phyloP scores from a whole-genome alignment of 2,797 vertebrate species.

The Tangara arthus region DNA sequence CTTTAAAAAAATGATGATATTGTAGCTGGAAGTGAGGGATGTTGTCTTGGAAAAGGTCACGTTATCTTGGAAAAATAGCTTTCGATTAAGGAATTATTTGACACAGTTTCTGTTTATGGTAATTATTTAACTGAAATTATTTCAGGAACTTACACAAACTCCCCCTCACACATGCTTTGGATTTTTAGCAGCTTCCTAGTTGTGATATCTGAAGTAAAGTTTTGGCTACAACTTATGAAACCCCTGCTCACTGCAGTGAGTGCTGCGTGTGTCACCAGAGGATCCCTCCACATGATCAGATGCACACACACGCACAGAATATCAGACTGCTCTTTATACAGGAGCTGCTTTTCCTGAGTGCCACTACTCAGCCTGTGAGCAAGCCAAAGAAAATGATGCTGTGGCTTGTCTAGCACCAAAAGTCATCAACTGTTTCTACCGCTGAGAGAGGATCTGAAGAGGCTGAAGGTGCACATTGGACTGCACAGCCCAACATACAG shows the following conservation, averaged over 20 bases:
- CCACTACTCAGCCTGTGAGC: not conserved
- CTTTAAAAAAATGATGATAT: not conserved
- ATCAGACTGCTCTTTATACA: not conserved
- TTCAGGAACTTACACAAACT: conserved; percentile 34
- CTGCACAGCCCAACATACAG: not conserved
- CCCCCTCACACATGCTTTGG: conserved; percentile 39
- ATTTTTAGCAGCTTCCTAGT: conserved; percentile 4
- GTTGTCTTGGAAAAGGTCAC: not conserved
- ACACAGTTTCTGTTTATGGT: conserved; percentile 7
- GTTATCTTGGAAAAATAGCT: not conserved
- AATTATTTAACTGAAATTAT: conserved; percentile 23
- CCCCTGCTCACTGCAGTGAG: not conserved
- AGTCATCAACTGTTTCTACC: not conserved
- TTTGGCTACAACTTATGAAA: not conserved
- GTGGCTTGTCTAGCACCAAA: not conserved
- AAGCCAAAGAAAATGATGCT: not conserved
- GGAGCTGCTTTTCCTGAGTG: not conserved
- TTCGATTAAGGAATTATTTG: conserved; percentile 13
- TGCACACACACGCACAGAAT: not conserved
- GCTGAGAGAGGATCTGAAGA: not conserved
- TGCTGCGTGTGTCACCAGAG: not conserved
- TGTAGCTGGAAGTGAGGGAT: not conserved
- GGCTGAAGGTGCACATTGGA: not conserved
- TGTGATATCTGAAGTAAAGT: not conserved
- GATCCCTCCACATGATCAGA: not conserved